Evolutionary conservation across 37 sponge, comb jelly and placozoan species (phyloP), one percentile per base, ranked within the genome.

Genomic region (Aplysina aerophoba): DNA sequence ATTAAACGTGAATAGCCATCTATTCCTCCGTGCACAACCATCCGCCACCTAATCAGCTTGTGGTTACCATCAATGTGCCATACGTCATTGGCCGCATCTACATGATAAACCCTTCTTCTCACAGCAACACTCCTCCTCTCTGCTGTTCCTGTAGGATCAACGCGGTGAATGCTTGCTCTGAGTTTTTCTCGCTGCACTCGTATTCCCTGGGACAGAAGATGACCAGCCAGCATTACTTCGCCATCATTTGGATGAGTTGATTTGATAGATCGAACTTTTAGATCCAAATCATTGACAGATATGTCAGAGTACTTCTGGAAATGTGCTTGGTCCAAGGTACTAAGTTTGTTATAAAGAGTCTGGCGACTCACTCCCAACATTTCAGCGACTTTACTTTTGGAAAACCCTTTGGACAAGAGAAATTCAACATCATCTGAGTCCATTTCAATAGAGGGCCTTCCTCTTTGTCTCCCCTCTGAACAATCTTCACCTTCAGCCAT

Each of bases 231-330:
- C 40, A 84, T 37, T 34, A 73, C 74, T 31, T 84, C 85, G 2
- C 73, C 85, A 84, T 84, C 85, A 84, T 71, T 84, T 57, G 85
- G 85, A 80, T 83, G 84, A 71, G 20, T 71, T 5, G 73, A 17
- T 71, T 71, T 71, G n/a, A 71, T 71, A 5, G 6, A 37, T 34
- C 28, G 2, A 3, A 71, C 36, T 33, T 71, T 71, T 4, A 35
- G 73, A 34, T 71, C 73, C 33, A 71, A 33, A 37, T 14, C 34
- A 13, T 37, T 37, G 28, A 5, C 28, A 71, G 73, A 71, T 34
- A 71, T 71, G 6, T 3, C 20, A 33, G 73, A 30, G 15, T 35
- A 71, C 34, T 71, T 71, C 2, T 6, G 36, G 33, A 71, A 71
- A 4, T 71, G 20, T 34, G 37, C 3, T 33, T 71, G 73, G 3